These are phyloP conservation scores for Atrichornis clamosus DNA, from an alignment of 2,113 vertebrate genomes.

Conservation along the genomic window DNA sequence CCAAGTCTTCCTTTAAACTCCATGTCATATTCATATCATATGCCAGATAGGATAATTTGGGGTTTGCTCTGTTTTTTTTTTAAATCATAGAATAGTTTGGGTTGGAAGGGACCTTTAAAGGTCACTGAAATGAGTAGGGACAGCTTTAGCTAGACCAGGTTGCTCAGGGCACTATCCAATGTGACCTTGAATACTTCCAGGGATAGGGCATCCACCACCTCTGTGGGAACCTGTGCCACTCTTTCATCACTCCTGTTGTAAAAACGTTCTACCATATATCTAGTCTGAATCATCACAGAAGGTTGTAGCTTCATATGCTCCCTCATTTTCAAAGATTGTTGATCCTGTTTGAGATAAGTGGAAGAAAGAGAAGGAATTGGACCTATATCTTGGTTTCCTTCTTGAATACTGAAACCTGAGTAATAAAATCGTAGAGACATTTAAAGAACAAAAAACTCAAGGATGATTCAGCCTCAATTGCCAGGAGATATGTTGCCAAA, in stretches of 20 bases:
- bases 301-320: not conserved
- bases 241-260: not conserved
- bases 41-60: not conserved
- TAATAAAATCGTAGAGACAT: not conserved
- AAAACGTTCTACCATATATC: not conserved
- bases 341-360: not conserved
- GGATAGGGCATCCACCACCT: not conserved
- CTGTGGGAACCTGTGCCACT: not conserved
- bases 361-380: not conserved
- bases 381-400: not conserved
- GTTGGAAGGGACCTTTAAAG: not conserved
- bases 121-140: not conserved
- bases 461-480: not conserved
- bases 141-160: not conserved
- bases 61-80: not conserved
- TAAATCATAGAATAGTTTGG: not conserved
- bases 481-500: not conserved
- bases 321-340: not conserved
- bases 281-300: not conserved
- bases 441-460: not conserved
- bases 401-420: not conserved
- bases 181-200: not conserved
- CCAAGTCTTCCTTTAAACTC: not conserved
- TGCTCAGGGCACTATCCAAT: not conserved
- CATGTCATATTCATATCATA: not conserved